Base-by-base conservation (phyloP, 2,888 invertebrate species). In the Nomada fucata region DNA sequence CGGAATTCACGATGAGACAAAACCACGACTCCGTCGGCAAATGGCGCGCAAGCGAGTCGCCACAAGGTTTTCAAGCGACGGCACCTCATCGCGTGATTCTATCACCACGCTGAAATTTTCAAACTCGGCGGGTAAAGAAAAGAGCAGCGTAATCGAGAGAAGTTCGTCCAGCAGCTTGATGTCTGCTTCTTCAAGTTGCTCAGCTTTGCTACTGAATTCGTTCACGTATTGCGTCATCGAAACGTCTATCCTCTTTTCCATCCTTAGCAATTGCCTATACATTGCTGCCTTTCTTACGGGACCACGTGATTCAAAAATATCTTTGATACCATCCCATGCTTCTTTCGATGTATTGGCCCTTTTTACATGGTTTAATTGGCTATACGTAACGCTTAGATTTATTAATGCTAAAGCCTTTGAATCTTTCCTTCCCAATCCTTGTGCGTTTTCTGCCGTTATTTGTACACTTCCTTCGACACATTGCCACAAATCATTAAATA, bases 121-220 rank as follows among this genome's bases (percentile, higher is more conserved):
- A 26, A 29, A 59, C 26, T 59, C 29, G 10, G 59, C 26, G 1
- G 29, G 69, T 69, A 76, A 36, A 0, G 69, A 82, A 53, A 15
- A 57, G 42, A 65, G 44, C 69, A 77, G 44, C 72, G 67, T 72
- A 44, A 77, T 72, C 20, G 67, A 67, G 4, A 60, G 10, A 55
- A 70, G 13, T 26, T 76, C 50, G 23, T 42, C 11, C 55, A 52
- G 18, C 65, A 70, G 69, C 71, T 84, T 52, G 76, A 79, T 59
- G 0, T 57, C 72, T 4, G 50, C 59, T 26, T 47, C 59, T 36
- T 65, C 47, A 18, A 73, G 20, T 20, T 67, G 55, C 23, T 78
- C 67, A 0, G 61, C 67, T 26, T 59, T 63, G 0, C 11, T 55
- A 2, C 5, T 13, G 11, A 78, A 72, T 9, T 72, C 68, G 9